A percentile compares a stretch with the other conserved stretches of the same genome.
Evolutionary conservation across 1,140 invertebrate species (phyloP).

Genomic region (Conopomorpha cramerella): DNA sequence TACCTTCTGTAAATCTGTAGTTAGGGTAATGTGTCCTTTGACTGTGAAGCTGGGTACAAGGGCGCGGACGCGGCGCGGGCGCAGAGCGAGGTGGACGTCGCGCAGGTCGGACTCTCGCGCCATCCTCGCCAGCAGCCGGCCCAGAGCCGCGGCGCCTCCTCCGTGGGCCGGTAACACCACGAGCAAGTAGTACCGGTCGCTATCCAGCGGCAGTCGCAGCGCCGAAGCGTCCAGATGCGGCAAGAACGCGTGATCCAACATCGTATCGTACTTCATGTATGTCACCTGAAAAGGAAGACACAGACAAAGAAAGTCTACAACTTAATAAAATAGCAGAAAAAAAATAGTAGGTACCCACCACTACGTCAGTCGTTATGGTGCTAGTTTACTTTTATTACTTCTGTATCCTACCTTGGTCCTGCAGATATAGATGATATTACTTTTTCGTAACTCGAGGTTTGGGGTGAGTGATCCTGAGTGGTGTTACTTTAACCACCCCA

Average conservation of each 20-base stretch:
- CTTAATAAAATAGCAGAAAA: too few species aligned
- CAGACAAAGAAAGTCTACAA: too few species aligned
- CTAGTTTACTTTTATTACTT: too few species aligned
- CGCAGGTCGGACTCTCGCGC: conserved; percentile 62
- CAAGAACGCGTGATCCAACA: conserved; percentile 76
- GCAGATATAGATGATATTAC: too few species aligned
- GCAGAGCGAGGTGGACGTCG: conserved; percentile 67
- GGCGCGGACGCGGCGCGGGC: conserved; percentile 70
- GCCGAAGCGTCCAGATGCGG: conserved; percentile 71
- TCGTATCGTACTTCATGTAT: conserved; percentile 73
- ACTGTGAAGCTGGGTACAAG: conserved; percentile 78
- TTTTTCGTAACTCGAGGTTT: too few species aligned
- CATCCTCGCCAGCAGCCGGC: conserved; percentile 35
- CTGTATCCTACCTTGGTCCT: too few species aligned
- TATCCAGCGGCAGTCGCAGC: conserved; percentile 76
- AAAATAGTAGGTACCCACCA: too few species aligned
- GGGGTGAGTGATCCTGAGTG: too few species aligned
- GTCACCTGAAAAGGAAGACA: too few species aligned
- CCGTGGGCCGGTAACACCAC: conserved; percentile 62
- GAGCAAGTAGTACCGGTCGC: conserved; percentile 66
- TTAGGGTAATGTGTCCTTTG: conserved; percentile 76
- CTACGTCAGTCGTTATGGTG: too few species aligned
- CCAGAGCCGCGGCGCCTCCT: conserved; percentile 43
- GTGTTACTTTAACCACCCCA: too few species aligned
- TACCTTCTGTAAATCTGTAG: conserved; percentile 77